Evolutionary conservation across 2,113 vertebrate species (phyloP).

Genomic region (Pachyramphus minor): DNA sequence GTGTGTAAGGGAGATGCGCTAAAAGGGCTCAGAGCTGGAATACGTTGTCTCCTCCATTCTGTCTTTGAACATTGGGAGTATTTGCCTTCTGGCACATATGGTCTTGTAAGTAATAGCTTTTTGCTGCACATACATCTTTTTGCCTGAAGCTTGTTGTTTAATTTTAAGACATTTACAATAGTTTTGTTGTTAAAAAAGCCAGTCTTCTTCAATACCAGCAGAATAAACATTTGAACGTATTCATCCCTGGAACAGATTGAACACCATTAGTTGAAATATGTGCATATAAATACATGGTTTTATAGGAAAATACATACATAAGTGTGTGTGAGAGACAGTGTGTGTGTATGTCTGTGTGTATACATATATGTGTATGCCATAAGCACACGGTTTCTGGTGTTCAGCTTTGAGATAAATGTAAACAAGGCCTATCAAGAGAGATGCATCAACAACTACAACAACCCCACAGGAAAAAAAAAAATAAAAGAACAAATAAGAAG

Average conservation of each 20-base stretch:
- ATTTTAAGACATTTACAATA: slow-evolving; percentile 1
- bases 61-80: not conserved
- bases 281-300: not conserved
- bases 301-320: not conserved
- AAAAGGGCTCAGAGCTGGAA: not conserved
- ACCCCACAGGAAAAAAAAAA: fast-evolving
- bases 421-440: not conserved
- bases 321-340: not conserved
- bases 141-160: not conserved
- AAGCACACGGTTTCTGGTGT: not conserved
- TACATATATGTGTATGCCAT: not conserved
- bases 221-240: not conserved
- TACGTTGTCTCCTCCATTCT: not conserved
- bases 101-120: not conserved
- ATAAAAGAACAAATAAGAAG: no score
- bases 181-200: not conserved
- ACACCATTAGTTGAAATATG: not conserved
- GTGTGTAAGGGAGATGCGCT: not conserved
- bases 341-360: not conserved
- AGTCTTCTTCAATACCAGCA: not conserved
- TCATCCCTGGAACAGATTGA: not conserved
- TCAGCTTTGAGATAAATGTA: not conserved
- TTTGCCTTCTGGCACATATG: slow-evolving; percentile 23
- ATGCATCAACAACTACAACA: not conserved
- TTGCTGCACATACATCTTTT: not conserved